These are phyloP conservation scores for Ammodytes dubius DNA, from an alignment of 2,113 vertebrate species.

Conservation along the genomic window DNA sequence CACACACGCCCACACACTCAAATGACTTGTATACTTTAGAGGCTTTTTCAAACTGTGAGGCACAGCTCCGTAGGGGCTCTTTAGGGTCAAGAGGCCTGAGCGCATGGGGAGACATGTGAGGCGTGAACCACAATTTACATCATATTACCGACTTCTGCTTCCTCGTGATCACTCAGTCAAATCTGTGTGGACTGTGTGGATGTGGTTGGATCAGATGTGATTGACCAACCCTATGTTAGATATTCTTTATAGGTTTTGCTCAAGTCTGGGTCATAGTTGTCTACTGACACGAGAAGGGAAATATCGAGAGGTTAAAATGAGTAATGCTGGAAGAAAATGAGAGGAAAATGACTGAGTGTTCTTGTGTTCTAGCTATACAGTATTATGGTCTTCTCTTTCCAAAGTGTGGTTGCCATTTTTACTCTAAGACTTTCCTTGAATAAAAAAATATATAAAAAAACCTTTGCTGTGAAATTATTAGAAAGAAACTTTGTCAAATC, in stretches of 20 bases:
- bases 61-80: background rate
- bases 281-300: background rate
- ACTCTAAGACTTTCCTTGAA: background rate
- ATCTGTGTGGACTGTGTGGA: background rate
- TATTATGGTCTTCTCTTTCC: background rate
- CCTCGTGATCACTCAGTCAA: background rate
- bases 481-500: background rate
- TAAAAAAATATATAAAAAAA: slow-evolving; percentile 10
- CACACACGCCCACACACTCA: background rate
- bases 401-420: background rate
- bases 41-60: background rate
- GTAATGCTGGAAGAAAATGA: background rate
- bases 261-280: background rate
- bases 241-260: background rate
- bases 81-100: too few species aligned
- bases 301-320: background rate
- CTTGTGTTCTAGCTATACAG: background rate
- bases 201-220: background rate
- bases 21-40: background rate
- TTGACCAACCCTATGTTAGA: background rate
- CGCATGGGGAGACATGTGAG: background rate
- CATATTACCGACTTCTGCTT: background rate
- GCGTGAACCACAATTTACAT: background rate
- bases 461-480: slow-evolving; percentile 24
- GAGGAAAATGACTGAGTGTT: background rate